A percentile compares a stretch with the other conserved stretches of the same genome.
Conservation (phyloP, 2,113 vertebrate genomes). For the Lethenteron camtschaticum region DNA sequence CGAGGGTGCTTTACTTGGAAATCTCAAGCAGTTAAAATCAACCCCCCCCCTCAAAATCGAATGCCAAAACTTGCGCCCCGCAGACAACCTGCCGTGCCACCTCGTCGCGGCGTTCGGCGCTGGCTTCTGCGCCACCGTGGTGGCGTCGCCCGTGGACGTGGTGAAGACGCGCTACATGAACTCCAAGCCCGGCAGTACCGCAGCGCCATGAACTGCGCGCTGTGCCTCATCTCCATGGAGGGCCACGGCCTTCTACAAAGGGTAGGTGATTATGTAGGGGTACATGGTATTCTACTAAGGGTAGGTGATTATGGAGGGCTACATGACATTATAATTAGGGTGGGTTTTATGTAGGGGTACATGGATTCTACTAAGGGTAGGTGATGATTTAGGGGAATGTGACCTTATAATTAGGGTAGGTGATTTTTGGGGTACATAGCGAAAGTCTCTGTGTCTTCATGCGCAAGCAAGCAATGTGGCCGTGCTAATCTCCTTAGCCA, state of each 20-base stretch:
- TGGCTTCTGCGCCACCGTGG: slow-evolving; percentile 50
- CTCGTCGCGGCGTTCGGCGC: slow-evolving; percentile 56
- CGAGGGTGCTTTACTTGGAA: no score
- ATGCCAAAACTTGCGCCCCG: neutral
- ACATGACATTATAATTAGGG: no score
- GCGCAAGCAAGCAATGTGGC: no score
- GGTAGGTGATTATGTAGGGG: slow-evolving; percentile 18
- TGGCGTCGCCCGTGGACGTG: slow-evolving; percentile 60
- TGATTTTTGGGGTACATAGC: no score
- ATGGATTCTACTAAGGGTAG: no score
- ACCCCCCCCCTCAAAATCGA: neutral
- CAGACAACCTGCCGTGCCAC: slow-evolving; percentile 62
- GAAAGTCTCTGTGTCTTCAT: no score
- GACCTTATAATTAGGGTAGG: no score
- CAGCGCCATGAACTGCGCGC: slow-evolving; percentile 34
- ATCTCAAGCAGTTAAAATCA: neutral
- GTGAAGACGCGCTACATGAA: slow-evolving; percentile 79
- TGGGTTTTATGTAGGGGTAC: no score
- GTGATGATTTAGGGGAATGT: no score
- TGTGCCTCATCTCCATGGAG: slow-evolving; percentile 42
- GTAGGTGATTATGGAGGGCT: no score
- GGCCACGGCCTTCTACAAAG: slow-evolving; percentile 49
- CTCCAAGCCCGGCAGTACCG: slow-evolving; percentile 33
- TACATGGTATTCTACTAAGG: no score
- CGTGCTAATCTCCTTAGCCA: no score